Conservation (phyloP, 2,797 vertebrate genomes). For the Myotis findleyi region DNA sequence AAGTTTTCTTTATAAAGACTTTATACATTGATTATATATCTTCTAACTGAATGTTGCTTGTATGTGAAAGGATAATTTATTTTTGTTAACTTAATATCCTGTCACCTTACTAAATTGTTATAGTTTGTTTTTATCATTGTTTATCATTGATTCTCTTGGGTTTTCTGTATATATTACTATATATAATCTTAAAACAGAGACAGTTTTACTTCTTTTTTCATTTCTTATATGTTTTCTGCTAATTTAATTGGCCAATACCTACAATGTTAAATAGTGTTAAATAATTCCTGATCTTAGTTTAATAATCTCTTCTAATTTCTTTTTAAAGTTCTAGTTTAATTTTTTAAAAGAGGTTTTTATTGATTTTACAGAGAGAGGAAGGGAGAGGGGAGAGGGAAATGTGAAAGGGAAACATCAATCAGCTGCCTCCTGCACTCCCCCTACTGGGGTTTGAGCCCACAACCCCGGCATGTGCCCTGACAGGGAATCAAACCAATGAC, state of each 20-base stretch:
- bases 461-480: not conserved
- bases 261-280: conserved; percentile 5
- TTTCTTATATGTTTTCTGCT: conserved; percentile 28
- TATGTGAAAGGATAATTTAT: conserved; percentile 3
- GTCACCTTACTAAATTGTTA: conserved; percentile 22
- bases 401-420: not conserved
- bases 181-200: conserved; percentile 2
- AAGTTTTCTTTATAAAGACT: conserved; percentile 1
- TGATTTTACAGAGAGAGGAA: not conserved
- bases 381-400: not conserved
- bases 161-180: conserved; percentile 34
- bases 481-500: too few species aligned
- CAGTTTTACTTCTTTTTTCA: conserved; percentile 1
- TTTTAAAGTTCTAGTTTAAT: not conserved
- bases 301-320: conserved; percentile 36
- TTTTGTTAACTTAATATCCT: conserved; percentile 50
- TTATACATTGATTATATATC: not conserved
- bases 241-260: not conserved
- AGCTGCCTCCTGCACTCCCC: not conserved
- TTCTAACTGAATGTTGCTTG: conserved; percentile 7
- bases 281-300: conserved; percentile 18
- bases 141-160: conserved; percentile 7
- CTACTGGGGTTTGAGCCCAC: not conserved
- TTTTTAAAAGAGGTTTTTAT: not conserved
- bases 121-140: conserved; percentile 30